phyloP scores from a whole-genome alignment of 2,113 vertebrate genomes.

The Plecotus auritus region DNA sequence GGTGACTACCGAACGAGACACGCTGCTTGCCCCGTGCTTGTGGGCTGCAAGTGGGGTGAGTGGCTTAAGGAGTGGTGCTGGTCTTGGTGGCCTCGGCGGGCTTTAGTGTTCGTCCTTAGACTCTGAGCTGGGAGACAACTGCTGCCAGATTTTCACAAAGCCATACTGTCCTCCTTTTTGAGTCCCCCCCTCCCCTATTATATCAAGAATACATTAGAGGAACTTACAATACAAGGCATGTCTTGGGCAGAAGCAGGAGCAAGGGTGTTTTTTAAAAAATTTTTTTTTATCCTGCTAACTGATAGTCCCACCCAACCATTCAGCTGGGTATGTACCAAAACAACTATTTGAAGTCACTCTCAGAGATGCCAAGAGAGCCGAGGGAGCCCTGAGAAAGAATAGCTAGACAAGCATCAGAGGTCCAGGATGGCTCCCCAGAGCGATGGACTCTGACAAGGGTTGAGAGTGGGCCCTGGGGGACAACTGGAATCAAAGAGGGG shows the following conservation, averaged over 20 bases:
- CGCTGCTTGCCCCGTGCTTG: constrained; percentile 96
- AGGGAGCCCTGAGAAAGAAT: not conserved
- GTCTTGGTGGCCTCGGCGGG: not conserved
- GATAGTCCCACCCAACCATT: not conserved
- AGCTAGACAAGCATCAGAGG: not conserved
- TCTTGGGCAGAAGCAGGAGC: no score
- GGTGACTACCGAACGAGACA: constrained; percentile 97
- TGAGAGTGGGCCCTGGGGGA: not conserved
- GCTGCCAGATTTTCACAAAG: not conserved
- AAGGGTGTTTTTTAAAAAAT: no score
- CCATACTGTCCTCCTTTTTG: not conserved
- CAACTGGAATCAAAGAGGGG: not conserved
- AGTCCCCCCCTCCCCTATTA: not conserved
- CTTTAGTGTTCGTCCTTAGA: not conserved
- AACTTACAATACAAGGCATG: no score
- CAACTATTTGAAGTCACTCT: not conserved
- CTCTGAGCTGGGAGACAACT: not conserved
- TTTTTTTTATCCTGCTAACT: not conserved
- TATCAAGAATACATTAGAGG: no score
- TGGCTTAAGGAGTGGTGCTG: not conserved
- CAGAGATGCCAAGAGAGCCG: not conserved
- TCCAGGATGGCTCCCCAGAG: not conserved
- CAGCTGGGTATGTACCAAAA: not conserved
- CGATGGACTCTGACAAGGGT: not conserved
- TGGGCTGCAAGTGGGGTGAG: constrained; percentile 99